Conservation (phyloP, 2,113 vertebrate species). For the Percina caprodes region DNA sequence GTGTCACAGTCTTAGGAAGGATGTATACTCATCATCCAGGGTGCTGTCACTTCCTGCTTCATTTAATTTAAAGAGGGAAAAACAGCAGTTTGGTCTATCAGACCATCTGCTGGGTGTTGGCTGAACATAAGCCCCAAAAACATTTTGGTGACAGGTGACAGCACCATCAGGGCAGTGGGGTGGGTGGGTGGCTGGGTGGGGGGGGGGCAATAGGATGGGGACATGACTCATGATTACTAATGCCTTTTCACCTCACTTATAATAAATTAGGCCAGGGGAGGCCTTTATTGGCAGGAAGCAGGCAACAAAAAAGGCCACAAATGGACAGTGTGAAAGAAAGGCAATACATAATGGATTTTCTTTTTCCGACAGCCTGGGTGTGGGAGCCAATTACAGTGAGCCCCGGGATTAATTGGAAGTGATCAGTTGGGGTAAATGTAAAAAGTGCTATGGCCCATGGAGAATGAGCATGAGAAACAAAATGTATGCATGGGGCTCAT, state of each 20-base stretch:
- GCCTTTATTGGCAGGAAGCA: constrained; percentile 42
- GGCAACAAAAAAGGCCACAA: constrained; percentile 29
- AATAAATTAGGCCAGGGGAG: constrained; percentile 55
- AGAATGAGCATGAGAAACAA: constrained; percentile 43
- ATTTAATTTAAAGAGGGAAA: neutral
- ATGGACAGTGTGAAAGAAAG: constrained; percentile 27
- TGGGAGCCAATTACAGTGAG: constrained; percentile 58
- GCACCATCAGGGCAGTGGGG: neutral
- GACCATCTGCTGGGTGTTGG: neutral
- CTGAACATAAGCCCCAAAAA: constrained; percentile 2
- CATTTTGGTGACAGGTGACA: constrained; percentile 1
- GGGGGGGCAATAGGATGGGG: constrained; percentile 20
- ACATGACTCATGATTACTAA: constrained; percentile 61
- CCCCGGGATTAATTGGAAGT: constrained; percentile 64
- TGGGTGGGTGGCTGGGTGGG: neutral
- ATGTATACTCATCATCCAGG: neutral
- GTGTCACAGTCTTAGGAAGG: neutral
- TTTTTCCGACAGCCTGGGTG: constrained; percentile 14
- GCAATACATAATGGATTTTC: constrained; percentile 44
- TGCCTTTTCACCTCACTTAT: constrained; percentile 47
- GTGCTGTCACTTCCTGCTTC: neutral
- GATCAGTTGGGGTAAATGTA: constrained; percentile 49
- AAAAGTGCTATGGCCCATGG: constrained; percentile 36
- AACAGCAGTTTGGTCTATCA: neutral
- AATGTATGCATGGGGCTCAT: constrained; percentile 64